These are phyloP conservation scores for Boloria selene DNA, from an alignment of 2,888 invertebrate species.

Conservation along the genomic window DNA sequence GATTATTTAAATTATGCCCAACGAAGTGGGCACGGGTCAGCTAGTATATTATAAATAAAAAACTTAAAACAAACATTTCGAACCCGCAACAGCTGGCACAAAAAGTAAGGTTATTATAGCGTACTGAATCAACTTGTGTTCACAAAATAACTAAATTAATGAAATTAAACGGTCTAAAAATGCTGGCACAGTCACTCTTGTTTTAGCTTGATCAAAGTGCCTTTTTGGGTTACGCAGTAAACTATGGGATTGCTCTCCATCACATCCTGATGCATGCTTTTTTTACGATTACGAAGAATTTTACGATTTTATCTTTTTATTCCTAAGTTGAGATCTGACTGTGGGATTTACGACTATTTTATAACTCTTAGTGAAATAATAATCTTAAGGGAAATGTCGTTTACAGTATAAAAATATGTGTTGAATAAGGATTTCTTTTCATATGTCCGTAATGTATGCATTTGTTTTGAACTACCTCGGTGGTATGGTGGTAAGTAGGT, in stretches of 20 bases:
- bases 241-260: neutral
- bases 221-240: neutral
- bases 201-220: too few species aligned
- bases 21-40: too few species aligned
- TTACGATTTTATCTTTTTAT: conserved; percentile 31
- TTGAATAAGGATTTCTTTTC: neutral
- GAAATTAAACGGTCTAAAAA: too few species aligned
- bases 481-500: too few species aligned
- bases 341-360: conserved; percentile 37
- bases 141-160: too few species aligned
- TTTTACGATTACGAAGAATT: conserved; percentile 36
- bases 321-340: conserved; percentile 31
- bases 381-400: conserved; percentile 27
- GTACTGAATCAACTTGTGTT: too few species aligned
- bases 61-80: too few species aligned
- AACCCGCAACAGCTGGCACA: too few species aligned
- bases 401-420: conserved; percentile 6
- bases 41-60: too few species aligned
- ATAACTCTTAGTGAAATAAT: conserved; percentile 38
- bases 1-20: too few species aligned
- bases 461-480: neutral
- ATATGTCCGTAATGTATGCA: neutral
- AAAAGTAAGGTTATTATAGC: too few species aligned
- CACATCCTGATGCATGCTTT: conserved; percentile 23
- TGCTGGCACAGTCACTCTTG: too few species aligned